Evolutionary conservation across 1,140 invertebrate species (phyloP).

Genomic region (Zaprionus kolodkinae): DNA sequence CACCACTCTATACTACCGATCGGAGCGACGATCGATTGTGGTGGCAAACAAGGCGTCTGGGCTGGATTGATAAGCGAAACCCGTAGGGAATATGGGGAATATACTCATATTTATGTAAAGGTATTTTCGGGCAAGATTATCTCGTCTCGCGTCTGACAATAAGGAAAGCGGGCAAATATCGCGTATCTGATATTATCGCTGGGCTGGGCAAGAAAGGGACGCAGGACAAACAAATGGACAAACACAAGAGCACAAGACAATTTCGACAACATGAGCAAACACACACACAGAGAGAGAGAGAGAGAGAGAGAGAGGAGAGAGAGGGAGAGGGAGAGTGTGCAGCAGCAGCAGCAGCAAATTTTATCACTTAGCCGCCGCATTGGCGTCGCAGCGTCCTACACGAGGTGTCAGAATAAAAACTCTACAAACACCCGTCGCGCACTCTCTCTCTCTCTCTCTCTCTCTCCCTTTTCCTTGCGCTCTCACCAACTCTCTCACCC

Average conservation of each 20-base stretch:
- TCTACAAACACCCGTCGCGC: conserved; percentile 66
- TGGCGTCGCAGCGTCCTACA: conserved; percentile 57
- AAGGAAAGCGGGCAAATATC: conserved; percentile 28
- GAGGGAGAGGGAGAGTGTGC: conserved; percentile 1
- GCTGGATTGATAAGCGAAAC: conserved; percentile 21
- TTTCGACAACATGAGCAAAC: conserved; percentile 62
- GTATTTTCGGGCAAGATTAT: conserved; percentile 38
- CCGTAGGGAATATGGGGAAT: conserved; percentile 7
- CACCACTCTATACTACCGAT: conserved; percentile 5
- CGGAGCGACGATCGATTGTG: conserved; percentile 50
- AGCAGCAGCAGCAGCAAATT: conserved; percentile 48
- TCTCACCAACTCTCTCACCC: conserved; percentile 3
- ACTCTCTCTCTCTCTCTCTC: not conserved
- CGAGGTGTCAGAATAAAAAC: conserved; percentile 61
- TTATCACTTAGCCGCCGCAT: conserved; percentile 78
- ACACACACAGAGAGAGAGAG: conserved; percentile 17
- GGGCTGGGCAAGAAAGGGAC: conserved; percentile 31
- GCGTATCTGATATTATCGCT: conserved; percentile 46
- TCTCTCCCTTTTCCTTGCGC: not conserved
- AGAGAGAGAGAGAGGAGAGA: conserved; percentile 1
- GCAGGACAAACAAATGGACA: conserved; percentile 43
- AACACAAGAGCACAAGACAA: conserved; percentile 49
- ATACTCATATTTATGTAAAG: not conserved
- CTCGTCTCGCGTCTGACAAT: conserved; percentile 22
- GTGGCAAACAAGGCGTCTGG: conserved; percentile 45